Conservation (phyloP, 2,113 vertebrate genomes). For the Anas platyrhynchos region DNA sequence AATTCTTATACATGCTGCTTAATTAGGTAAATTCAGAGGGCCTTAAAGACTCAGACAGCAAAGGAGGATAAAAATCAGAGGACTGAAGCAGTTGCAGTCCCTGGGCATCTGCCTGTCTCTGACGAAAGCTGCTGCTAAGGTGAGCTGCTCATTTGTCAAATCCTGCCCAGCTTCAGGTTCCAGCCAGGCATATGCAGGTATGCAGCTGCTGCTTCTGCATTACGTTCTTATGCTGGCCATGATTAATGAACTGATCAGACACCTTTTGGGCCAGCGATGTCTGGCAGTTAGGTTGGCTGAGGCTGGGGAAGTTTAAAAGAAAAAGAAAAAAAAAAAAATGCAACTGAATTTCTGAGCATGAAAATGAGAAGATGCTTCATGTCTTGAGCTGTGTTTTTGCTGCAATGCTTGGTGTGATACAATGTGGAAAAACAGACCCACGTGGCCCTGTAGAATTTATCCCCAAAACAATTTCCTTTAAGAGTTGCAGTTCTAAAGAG, state of each 20-base stretch:
- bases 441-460: neutral
- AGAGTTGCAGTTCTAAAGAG: neutral
- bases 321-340: neutral
- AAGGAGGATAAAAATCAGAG: neutral
- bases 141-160: neutral
- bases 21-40: neutral
- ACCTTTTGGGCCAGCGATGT: neutral
- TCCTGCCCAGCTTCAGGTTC: neutral
- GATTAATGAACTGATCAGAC: too few species aligned
- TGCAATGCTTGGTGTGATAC: neutral
- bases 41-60: neutral
- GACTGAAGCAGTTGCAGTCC: neutral
- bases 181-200: too few species aligned
- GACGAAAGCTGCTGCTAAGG: neutral
- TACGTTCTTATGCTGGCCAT: accelerated
- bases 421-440: neutral
- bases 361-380: neutral
- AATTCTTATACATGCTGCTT: neutral
- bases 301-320: neutral
- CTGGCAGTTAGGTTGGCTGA: too few species aligned
- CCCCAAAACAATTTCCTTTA: neutral
- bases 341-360: neutral
- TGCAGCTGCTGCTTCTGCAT: accelerated
- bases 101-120: neutral
- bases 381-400: neutral